Percentiles rank a stretch among this genome's conserved stretches.
Evolutionary conservation across 2,888 invertebrate species (phyloP).

Genomic region (Rotaria macrura): DNA sequence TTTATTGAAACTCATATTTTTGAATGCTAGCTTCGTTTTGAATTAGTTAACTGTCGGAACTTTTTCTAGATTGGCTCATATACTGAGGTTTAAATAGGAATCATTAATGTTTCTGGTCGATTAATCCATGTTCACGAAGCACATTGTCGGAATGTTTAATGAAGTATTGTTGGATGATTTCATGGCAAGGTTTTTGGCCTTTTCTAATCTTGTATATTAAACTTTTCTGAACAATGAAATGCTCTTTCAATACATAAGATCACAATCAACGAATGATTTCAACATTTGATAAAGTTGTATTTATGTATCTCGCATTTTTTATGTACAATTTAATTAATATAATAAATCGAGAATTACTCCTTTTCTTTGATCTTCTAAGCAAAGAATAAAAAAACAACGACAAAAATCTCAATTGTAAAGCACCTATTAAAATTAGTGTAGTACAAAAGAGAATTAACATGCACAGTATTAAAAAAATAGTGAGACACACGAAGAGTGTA

Average conservation of each 20-base stretch:
- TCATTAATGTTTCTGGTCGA: too few species aligned
- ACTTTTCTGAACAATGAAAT: not conserved
- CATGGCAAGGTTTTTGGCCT: not conserved
- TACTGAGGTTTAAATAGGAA: too few species aligned
- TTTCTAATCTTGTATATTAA: not conserved
- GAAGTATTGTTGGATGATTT: too few species aligned
- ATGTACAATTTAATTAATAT: not conserved
- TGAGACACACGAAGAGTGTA: not conserved
- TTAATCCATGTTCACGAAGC: too few species aligned
- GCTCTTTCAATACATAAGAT: not conserved
- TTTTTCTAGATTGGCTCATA: too few species aligned
- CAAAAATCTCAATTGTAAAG: not conserved
- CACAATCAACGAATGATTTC: not conserved
- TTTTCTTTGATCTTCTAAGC: not conserved
- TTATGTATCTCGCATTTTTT: not conserved
- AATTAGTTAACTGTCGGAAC: too few species aligned
- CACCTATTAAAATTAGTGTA: not conserved
- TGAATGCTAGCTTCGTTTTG: too few species aligned
- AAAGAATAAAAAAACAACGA: not conserved
- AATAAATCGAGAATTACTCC: not conserved
- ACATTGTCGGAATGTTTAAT: too few species aligned
- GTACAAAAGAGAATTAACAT: not conserved
- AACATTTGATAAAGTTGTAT: not conserved
- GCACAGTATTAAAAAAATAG: constrained; percentile 7
- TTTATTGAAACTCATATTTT: too few species aligned